A percentile compares a stretch with the other conserved stretches of the same genome.
phyloP scores from a whole-genome alignment of 2,113 vertebrate species.

The Anseranas semipalmata region DNA sequence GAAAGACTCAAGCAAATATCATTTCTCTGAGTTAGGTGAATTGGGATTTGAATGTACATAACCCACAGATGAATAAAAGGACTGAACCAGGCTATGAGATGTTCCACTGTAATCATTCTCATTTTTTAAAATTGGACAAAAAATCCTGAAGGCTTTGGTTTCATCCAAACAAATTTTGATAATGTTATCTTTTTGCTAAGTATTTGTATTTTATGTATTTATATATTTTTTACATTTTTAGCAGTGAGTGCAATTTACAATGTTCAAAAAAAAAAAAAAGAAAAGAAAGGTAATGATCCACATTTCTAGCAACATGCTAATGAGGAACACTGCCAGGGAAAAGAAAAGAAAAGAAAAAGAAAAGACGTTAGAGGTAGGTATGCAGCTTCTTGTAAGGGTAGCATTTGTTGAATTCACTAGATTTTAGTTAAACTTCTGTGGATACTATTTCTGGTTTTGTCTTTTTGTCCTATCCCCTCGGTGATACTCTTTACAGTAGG shows the following conservation, averaged over 20 bases:
- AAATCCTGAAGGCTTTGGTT: background rate
- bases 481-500: background rate
- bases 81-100: background rate
- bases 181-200: background rate
- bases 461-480: background rate
- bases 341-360: background rate
- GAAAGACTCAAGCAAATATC: background rate
- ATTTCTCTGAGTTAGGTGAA: background rate
- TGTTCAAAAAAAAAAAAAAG: background rate
- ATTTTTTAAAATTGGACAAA: background rate
- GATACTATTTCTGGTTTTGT: background rate
- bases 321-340: background rate
- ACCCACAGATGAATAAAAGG: background rate
- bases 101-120: background rate
- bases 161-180: background rate
- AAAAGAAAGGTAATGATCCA: background rate
- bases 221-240: background rate
- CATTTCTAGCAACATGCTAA: background rate
- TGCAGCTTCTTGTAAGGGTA: background rate
- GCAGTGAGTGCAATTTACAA: background rate
- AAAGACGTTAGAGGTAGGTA: background rate
- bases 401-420: background rate
- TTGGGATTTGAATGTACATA: background rate
- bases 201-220: background rate
- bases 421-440: background rate